Conservation (phyloP, 1,140 invertebrate genomes). For the Bombus balteatus region DNA sequence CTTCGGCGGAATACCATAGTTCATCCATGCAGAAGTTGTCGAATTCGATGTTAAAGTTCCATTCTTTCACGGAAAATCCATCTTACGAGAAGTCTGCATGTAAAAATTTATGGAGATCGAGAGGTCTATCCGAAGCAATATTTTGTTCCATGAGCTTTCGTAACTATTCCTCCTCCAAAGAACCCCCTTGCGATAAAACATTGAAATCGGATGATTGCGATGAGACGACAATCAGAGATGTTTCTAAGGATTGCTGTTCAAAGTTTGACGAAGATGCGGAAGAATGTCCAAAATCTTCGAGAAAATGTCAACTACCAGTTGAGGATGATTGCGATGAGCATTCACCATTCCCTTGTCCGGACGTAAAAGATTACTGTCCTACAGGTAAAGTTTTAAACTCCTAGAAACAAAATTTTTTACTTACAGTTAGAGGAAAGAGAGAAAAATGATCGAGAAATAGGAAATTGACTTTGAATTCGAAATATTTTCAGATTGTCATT, state of each 20-base stretch:
- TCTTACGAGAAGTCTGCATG: neutral
- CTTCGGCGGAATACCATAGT: neutral
- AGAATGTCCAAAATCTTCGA: neutral
- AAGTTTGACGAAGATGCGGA: neutral
- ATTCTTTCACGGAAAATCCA: neutral
- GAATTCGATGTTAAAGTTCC: neutral
- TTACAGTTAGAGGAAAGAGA: neutral
- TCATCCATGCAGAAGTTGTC: constrained; percentile 1
- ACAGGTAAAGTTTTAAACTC: neutral
- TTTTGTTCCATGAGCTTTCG: neutral
- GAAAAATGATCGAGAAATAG: neutral
- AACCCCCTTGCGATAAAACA: neutral
- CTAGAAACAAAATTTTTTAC: neutral
- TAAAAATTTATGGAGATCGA: neutral
- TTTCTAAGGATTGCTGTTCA: neutral
- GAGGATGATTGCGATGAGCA: neutral
- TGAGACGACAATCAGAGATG: neutral
- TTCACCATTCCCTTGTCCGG: neutral
- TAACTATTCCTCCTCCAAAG: constrained; percentile 1
- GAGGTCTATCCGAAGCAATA: neutral
- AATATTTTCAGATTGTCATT: neutral
- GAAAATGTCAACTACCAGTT: neutral
- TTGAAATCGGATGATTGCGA: neutral
- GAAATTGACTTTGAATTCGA: too few species aligned
- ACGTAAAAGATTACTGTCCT: neutral